Evolutionary conservation across 2,888 invertebrate genomes (phyloP), one percentile per base, ranked within the genome.

Genomic region (Bibio marci): DNA sequence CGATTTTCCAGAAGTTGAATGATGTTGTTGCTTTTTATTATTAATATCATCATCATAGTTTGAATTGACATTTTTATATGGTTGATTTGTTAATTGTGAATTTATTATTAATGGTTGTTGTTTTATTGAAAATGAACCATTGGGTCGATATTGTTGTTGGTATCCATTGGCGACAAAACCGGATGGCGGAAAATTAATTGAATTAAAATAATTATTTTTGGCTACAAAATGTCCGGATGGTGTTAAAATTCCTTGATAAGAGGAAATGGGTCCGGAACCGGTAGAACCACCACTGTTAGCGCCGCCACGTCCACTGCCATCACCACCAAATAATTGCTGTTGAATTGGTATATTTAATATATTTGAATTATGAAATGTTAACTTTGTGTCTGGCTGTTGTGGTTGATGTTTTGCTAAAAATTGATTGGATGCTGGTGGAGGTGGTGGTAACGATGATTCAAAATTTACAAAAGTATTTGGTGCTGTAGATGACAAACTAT

Each of bases 141-240:
- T 19, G 18, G 34, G 18, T 26, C 14, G 25, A 26, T 14, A 25
- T 28, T 35, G 28, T n/a, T 11, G 28, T 13, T 5, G 28, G 4
- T 28, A 27, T 12, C 27, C 26, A 25, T 14, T 7, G 3, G 14
- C 5, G 11, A 28, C 18, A n/a, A n/a, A n/a, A 5, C 18, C 10
- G 18, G 28, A 19, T 19, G 37, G 11, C n/a, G 35, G 39, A 34
- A 34, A 39, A 19, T 34, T 17, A 10, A 35, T 4, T 22, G 34
- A 13, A 30, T 34, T 34, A 18, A 14, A 11, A n/a, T 19, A 39
- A 28, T 39, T 33, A 39, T 33, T 33, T 18, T 35, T 39, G 3
- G 39, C 27, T 4, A 39, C 34, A 25, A 28, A 39, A 39, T 39
- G 39, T n/a, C 39, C 39, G 7, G 34, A 25, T 4, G 38, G 26